Percentiles rank a stretch among this genome's conserved stretches.
phyloP scores from a whole-genome alignment of 2,113 vertebrate genomes.

The Actinemys pallida region DNA sequence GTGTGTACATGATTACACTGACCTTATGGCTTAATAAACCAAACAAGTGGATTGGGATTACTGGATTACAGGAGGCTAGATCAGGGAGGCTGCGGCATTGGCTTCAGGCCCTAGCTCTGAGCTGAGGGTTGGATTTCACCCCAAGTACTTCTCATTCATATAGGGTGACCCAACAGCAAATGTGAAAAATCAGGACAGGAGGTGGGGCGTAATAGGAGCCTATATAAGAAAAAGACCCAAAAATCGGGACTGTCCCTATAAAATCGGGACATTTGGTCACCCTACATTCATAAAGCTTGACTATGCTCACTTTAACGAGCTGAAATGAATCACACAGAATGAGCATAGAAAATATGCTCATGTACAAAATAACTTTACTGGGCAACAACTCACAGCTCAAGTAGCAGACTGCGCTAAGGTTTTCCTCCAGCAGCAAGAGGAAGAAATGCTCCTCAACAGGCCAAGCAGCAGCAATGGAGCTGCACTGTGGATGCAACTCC shows the following conservation, averaged over 20 bases:
- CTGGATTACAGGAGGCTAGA: background rate
- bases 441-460: background rate
- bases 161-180: too few species aligned
- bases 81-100: background rate
- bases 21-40: background rate
- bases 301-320: background rate
- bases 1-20: background rate
- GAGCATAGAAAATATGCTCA: background rate
- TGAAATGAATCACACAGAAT: background rate
- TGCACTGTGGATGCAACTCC: background rate
- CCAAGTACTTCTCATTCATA: rapidly evolving
- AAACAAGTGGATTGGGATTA: background rate
- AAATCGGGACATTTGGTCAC: too few species aligned
- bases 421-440: background rate
- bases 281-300: background rate
- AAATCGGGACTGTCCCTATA: too few species aligned
- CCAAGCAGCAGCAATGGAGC: background rate
- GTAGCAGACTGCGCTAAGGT: background rate
- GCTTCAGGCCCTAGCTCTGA: background rate
- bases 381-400: background rate
- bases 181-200: too few species aligned
- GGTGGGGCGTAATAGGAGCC: too few species aligned
- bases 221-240: too few species aligned
- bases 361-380: background rate
- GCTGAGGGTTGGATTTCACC: background rate